A percentile compares a stretch with the other conserved stretches of the same genome.
Conservation (phyloP, 1,140 invertebrate genomes). For the Bombus haemorrhoidalis region DNA sequence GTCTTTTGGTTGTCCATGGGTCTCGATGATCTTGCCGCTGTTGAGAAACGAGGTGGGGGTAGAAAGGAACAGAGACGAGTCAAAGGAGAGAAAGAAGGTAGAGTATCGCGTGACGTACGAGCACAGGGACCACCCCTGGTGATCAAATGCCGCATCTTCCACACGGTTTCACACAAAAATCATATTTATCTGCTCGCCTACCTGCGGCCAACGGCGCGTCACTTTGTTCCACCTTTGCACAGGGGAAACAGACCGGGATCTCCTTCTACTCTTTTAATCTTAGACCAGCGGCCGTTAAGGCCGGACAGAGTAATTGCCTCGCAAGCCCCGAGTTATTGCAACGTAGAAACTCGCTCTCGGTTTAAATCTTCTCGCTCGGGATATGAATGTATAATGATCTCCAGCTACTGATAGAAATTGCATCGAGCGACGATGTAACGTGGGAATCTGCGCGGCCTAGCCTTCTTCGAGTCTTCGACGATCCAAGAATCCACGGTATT, state of each 20-base stretch:
- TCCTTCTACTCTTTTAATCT: constrained; percentile 68
- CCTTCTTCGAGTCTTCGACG: not conserved
- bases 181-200: constrained; percentile 77
- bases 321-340: constrained; percentile 75
- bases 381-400: constrained; percentile 56
- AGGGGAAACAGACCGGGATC: not conserved
- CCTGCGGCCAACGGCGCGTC: constrained; percentile 63
- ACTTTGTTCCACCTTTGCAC: constrained; percentile 44
- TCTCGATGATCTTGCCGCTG: constrained; percentile 41
- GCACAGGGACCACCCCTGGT: constrained; percentile 78
- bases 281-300: constrained; percentile 59
- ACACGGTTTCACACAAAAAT: constrained; percentile 79
- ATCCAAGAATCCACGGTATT: not conserved
- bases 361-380: constrained; percentile 9
- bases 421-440: constrained; percentile 15
- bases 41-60: constrained; percentile 39
- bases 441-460: not conserved
- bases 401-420: constrained; percentile 33
- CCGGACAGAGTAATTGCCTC: constrained; percentile 75
- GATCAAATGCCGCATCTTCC: constrained; percentile 74
- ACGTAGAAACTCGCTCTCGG: constrained; percentile 65
- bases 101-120: constrained; percentile 75
- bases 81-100: constrained; percentile 62
- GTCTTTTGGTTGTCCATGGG: constrained; percentile 61
- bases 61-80: constrained; percentile 65